A percentile compares a stretch with the other conserved stretches of the same genome.
Conservation (phyloP, 2,113 vertebrate species). For the Chionis minor region DNA sequence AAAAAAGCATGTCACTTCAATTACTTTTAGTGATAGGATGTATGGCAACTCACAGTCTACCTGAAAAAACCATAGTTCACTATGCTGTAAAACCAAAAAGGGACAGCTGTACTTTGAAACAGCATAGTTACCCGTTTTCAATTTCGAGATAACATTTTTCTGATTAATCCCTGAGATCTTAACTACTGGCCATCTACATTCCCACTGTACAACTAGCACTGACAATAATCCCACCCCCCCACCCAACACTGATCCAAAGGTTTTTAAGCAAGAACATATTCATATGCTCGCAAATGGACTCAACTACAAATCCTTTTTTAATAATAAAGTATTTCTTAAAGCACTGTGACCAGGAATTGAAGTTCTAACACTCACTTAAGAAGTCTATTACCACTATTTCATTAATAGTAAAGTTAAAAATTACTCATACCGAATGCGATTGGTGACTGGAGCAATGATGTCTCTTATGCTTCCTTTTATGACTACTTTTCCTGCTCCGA, state of each 20-base stretch:
- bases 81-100: background rate
- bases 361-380: constrained; percentile 64
- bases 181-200: background rate
- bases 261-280: constrained; percentile 38
- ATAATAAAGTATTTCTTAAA: constrained; percentile 14
- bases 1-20: background rate
- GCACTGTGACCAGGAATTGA: constrained; percentile 45
- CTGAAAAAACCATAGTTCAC: background rate
- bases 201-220: background rate
- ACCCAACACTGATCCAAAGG: background rate
- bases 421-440: constrained; percentile 88
- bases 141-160: background rate
- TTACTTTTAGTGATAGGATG: background rate
- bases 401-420: constrained; percentile 72
- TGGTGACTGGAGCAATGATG: constrained; percentile 78
- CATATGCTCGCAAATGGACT: background rate
- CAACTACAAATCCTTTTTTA: constrained; percentile 24
- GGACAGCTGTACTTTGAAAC: background rate
- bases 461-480: constrained; percentile 79
- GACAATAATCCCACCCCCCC: background rate
- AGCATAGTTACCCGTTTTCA: background rate
- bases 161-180: background rate
- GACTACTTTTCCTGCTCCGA: constrained; percentile 85
- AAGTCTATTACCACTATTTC: constrained; percentile 59
- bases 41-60: background rate